Evolutionary conservation across 2,888 invertebrate genomes (phyloP).

Genomic region (Lutraria lutraria): DNA sequence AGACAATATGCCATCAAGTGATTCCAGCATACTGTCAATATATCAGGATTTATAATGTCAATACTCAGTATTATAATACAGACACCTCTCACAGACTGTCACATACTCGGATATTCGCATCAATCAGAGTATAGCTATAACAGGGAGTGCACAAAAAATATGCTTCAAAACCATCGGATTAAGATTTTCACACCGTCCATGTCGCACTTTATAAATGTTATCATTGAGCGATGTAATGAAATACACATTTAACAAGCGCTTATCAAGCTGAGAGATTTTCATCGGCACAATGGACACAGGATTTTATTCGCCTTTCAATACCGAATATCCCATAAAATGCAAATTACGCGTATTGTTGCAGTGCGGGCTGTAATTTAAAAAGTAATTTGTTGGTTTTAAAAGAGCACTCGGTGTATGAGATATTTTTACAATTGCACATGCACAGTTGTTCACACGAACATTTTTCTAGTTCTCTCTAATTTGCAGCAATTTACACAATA

Average conservation of each 20-base stretch:
- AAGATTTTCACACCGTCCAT: conserved; percentile 6
- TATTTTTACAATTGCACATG: conserved; percentile 34
- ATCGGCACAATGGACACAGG: background rate
- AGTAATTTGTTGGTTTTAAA: conserved; percentile 50
- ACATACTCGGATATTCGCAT: background rate
- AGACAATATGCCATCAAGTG: background rate
- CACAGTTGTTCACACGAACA: conserved; percentile 34
- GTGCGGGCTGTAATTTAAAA: conserved; percentile 51
- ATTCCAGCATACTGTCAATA: background rate
- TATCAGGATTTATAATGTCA: background rate
- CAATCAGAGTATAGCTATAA: background rate
- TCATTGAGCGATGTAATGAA: conserved; percentile 30
- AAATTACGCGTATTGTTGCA: conserved; percentile 49
- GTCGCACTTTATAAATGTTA: conserved; percentile 10
- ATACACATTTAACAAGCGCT: conserved; percentile 44
- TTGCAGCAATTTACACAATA: conserved; percentile 18
- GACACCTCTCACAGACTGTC: background rate
- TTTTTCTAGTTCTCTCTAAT: conserved; percentile 24
- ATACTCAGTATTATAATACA: background rate
- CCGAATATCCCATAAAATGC: conserved; percentile 44
- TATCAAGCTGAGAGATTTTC: conserved; percentile 7
- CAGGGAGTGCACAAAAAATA: background rate
- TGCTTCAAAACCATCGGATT: background rate
- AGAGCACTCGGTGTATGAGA: conserved; percentile 27
- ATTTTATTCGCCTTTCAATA: background rate